Evolutionary conservation across 2,113 vertebrate genomes (phyloP), one percentile per base, ranked within the genome.

Genomic region (Oncorhynchus mykiss): DNA sequence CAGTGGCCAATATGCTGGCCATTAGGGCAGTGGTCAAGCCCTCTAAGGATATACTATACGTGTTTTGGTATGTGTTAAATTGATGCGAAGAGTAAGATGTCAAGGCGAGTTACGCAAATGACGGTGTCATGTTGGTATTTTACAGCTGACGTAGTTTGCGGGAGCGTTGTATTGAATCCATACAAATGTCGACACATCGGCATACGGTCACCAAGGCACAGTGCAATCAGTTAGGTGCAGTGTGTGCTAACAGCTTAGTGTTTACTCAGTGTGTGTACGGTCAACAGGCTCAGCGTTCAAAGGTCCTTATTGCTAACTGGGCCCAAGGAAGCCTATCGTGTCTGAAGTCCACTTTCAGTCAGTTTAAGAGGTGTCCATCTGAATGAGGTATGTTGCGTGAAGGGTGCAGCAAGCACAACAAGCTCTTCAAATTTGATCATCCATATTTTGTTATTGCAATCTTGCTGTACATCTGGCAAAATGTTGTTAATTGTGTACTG

Each of bases 201-300:
- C 2, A 22, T 62, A 22, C 16, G 1, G 59, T 62, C 59, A 3
- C 20, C 59, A 3, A 24, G 59, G 59, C 22, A 22, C 20, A 22
- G 20, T 48, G 67, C 18, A 25, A 22, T 12, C 60, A 64, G 20
- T 9, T 24, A 12, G 20, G 60, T 45, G 14, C 59, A 45, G 69
- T 70, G 45, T 69, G 25, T 45, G 70, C 29, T 75, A 77, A 75
- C 77, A 60, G 31, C 76, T 67, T 29, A 70, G 57, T 71, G 66
- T 76, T 67, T 60, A 31, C 18, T 34, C 67, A 78, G 70, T 78
- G 25, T 78, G 70, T 78, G 31, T 78, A n/a, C 73, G 73, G 77
- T 62, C 59, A 39, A 64, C 65, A 59, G 31, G n/a, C 71, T 74
- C 20, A 31, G 27, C 59, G 81, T 54, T 18, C 78, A 78, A 75